Percentiles rank a stretch among this genome's conserved stretches.
These are phyloP conservation scores for Taenioides sp. DNA, from an alignment of 2,797 vertebrate species.

Conservation along the genomic window DNA sequence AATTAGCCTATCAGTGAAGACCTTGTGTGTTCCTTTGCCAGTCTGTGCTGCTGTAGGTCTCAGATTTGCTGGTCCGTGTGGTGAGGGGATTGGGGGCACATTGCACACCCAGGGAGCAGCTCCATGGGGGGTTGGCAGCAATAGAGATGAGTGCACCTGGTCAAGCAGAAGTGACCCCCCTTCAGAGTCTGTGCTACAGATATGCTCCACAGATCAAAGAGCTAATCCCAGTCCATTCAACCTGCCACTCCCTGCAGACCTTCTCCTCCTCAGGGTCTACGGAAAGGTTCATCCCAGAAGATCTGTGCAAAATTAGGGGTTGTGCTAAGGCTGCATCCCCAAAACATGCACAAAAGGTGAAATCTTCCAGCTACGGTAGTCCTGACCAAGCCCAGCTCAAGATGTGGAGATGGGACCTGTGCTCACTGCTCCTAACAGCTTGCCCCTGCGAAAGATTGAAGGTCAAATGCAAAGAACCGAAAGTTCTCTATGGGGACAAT, in stretches of 20 bases:
- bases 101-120: constrained; percentile 72
- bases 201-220: constrained; percentile 72
- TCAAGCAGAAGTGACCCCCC: constrained; percentile 44
- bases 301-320: background rate
- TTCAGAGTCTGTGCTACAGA: constrained; percentile 42
- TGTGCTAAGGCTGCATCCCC: background rate
- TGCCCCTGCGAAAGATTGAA: no score
- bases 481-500: no score
- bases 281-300: constrained; percentile 12
- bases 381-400: no score
- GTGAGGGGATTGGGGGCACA: constrained; percentile 54
- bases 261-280: constrained; percentile 40
- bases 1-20: background rate
- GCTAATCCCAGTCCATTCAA: constrained; percentile 56
- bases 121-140: constrained; percentile 52
- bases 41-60: constrained; percentile 59
- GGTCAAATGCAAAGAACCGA: no score
- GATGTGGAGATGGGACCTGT: no score
- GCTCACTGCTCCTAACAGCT: no score
- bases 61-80: constrained; percentile 52
- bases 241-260: constrained; percentile 24
- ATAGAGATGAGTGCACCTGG: constrained; percentile 68
- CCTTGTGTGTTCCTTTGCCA: constrained; percentile 24
- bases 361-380: background rate
- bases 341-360: background rate